These are phyloP conservation scores for Muscidifurax raptorellus DNA, from an alignment of 1,140 invertebrate genomes.

Conservation along the genomic window DNA sequence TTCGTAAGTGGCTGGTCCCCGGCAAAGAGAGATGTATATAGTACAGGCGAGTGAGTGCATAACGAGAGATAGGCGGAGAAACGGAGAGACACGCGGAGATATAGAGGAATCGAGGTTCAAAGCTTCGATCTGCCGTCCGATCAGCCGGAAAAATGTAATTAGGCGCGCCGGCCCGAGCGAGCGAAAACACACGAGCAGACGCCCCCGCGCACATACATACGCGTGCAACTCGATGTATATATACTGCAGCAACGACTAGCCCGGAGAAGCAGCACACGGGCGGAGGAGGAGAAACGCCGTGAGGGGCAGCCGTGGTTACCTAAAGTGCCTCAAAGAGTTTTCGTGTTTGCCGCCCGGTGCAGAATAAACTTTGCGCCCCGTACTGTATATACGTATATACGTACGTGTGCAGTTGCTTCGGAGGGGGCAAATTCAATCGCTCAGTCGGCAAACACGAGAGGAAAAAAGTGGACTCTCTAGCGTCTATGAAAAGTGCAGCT, in stretches of 20 bases:
- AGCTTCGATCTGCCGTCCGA: conserved; percentile 10
- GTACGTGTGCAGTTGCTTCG: neutral
- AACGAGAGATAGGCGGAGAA: neutral
- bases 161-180: neutral
- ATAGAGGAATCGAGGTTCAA: neutral
- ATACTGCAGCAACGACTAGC: neutral
- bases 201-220: neutral
- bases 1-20: neutral
- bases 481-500: neutral
- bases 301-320: conserved; percentile 2
- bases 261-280: neutral
- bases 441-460: conserved; percentile 1
- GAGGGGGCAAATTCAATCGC: neutral
- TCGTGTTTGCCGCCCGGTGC: conserved; percentile 17
- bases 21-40: neutral
- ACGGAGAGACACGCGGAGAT: neutral
- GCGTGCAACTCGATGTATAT: neutral
- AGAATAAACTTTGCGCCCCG: conserved; percentile 20
- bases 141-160: conserved; percentile 33
- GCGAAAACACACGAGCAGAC: neutral
- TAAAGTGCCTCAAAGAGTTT: conserved; percentile 33
- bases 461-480: too few relatives aligned
- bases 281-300: neutral
- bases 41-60: too few relatives aligned
- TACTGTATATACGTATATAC: neutral